Evolutionary conservation across 2,888 invertebrate species (phyloP).

Genomic region (Stenoptilia bipunctidactyla): DNA sequence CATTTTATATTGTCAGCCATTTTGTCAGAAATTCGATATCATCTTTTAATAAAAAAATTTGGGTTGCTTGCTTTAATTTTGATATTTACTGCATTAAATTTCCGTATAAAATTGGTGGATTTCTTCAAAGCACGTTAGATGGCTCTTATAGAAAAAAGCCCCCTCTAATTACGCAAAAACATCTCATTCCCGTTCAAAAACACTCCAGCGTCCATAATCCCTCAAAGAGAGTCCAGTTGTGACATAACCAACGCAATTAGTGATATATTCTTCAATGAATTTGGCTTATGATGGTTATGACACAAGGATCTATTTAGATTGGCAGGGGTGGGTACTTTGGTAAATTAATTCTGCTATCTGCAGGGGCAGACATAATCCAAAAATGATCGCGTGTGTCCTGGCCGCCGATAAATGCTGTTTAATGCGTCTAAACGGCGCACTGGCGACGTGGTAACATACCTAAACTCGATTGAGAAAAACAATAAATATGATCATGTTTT

Average conservation of each 20-base stretch:
- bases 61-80: no score
- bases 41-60: no score
- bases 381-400: conserved; percentile 60
- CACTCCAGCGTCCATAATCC: conserved; percentile 42
- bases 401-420: conserved; percentile 54
- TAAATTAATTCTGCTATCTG: conserved; percentile 64
- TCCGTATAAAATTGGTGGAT: neutral
- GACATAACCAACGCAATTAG: conserved; percentile 24
- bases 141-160: neutral
- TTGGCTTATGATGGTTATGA: conserved; percentile 12
- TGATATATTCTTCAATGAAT: neutral
- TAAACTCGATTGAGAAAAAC: no score
- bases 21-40: conserved; percentile 10
- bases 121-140: conserved; percentile 8
- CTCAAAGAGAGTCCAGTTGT: conserved; percentile 64
- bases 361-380: conserved; percentile 60
- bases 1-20: conserved; percentile 27
- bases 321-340: conserved; percentile 34
- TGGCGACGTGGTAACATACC: conserved; percentile 18
- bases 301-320: conserved; percentile 31
- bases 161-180: conserved; percentile 65
- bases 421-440: conserved; percentile 50
- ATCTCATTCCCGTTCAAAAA: conserved; percentile 44
- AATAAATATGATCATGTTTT: no score
- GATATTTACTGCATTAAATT: no score